Percentiles rank a stretch among this genome's conserved stretches.
Conservation (phyloP, 1,140 invertebrate genomes). For the Rhizoglyphus robini region DNA sequence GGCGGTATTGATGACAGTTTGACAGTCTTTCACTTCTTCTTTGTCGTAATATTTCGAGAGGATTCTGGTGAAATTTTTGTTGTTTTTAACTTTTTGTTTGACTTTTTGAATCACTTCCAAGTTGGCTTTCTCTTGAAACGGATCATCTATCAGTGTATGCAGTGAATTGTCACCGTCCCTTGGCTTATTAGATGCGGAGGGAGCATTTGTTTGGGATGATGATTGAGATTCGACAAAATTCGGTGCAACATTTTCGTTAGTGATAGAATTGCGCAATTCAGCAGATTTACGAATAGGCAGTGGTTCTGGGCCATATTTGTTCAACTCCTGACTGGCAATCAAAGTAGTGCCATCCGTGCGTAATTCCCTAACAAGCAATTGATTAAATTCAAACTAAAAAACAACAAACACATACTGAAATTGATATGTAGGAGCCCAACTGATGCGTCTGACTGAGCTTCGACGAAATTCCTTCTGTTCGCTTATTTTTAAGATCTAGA, state of each 20-base stretch:
- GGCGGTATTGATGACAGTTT: slow-evolving; percentile 2
- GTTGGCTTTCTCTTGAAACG: too few relatives aligned
- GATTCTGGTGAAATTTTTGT: not conserved
- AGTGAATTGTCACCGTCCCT: not conserved
- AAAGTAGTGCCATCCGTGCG: not conserved
- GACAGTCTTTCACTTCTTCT: not conserved
- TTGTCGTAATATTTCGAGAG: slow-evolving; percentile 4
- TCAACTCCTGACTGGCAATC: not conserved
- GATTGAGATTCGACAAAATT: not conserved
- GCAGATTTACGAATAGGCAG: not conserved
- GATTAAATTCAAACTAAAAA: not conserved
- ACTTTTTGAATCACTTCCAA: not conserved
- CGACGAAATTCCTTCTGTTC: not conserved
- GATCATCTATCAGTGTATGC: not conserved
- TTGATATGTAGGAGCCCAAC: slow-evolving; percentile 10
- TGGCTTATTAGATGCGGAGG: not conserved
- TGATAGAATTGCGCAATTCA: not conserved
- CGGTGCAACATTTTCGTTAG: not conserved
- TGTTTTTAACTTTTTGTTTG: not conserved
- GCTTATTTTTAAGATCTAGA: not conserved
- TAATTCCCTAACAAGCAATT: slow-evolving; percentile 1
- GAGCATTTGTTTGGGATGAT: not conserved
- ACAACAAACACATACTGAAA: not conserved
- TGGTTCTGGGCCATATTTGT: slow-evolving; percentile 5
- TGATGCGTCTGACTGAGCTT: not conserved